phyloP scores from a whole-genome alignment of 2,888 invertebrate species.

The Chorisops tibialis region DNA sequence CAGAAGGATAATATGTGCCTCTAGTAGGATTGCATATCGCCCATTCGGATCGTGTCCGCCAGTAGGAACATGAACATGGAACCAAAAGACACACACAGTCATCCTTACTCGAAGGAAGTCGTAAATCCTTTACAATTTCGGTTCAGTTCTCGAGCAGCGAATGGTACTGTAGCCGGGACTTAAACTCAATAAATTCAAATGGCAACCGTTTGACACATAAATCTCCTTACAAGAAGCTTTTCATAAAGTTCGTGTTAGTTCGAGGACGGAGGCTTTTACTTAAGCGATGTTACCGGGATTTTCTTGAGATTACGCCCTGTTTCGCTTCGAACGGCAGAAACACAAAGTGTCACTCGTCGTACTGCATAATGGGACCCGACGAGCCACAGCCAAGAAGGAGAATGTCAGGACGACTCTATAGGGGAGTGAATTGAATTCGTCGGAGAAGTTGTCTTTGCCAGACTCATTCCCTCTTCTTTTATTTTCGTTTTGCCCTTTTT shows the following conservation, averaged over 20 bases:
- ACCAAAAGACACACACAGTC: background rate
- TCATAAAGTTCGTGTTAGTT: slow-evolving; percentile 32
- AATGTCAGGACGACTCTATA: background rate
- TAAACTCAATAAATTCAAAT: slow-evolving; percentile 32
- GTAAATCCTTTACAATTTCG: slow-evolving; percentile 33
- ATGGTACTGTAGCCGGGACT: slow-evolving; percentile 8
- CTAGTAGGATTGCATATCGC: slow-evolving; percentile 1
- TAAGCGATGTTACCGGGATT: slow-evolving; percentile 29
- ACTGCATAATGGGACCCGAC: background rate
- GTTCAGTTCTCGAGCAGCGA: slow-evolving; percentile 13
- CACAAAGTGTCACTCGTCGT: background rate
- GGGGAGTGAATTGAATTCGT: no score
- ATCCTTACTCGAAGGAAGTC: slow-evolving; percentile 21
- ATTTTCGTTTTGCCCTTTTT: background rate
- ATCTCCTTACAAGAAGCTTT: slow-evolving; percentile 32
- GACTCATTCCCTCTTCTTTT: background rate
- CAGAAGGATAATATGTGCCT: slow-evolving; percentile 22
- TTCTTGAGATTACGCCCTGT: slow-evolving; percentile 26
- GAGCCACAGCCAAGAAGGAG: background rate
- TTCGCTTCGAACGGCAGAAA: slow-evolving; percentile 9
- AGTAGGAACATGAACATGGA: background rate
- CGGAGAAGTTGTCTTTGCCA: background rate
- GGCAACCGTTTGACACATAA: slow-evolving; percentile 32
- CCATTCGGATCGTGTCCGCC: slow-evolving; percentile 3
- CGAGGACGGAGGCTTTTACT: slow-evolving; percentile 19